phyloP scores from a whole-genome alignment of 2,888 invertebrate species.

The Elegia similella region DNA sequence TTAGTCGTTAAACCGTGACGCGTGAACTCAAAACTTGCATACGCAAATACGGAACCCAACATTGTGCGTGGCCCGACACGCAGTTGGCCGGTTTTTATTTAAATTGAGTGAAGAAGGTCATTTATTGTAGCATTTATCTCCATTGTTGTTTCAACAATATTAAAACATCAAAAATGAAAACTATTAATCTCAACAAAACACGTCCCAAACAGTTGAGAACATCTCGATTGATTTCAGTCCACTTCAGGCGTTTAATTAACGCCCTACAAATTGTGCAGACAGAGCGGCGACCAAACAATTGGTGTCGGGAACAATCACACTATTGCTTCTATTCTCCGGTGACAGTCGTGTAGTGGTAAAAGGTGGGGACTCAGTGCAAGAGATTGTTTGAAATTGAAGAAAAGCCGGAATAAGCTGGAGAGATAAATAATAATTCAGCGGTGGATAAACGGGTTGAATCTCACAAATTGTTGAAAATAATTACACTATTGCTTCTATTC shows the following conservation, averaged over 20 bases:
- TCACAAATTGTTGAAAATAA: constrained; percentile 1
- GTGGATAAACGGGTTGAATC: too few relatives aligned
- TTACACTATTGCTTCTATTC: constrained; percentile 1
- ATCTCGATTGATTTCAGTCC: constrained; percentile 1
- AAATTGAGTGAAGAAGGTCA: too few relatives aligned
- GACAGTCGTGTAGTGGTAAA: background rate
- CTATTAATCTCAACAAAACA: background rate
- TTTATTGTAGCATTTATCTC: too few relatives aligned
- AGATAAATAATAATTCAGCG: too few relatives aligned
- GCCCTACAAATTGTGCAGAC: constrained; percentile 3
- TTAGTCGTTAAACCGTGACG: too few relatives aligned
- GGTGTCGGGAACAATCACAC: constrained; percentile 2
- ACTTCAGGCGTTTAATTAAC: constrained; percentile 4
- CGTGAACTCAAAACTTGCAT: too few relatives aligned
- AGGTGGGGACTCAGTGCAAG: background rate
- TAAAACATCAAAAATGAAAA: background rate
- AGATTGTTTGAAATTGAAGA: background rate
- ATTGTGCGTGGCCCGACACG: too few relatives aligned
- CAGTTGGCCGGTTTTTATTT: too few relatives aligned
- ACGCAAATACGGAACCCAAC: too few relatives aligned
- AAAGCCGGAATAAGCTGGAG: too few relatives aligned
- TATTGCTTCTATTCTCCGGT: background rate
- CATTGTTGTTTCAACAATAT: too few relatives aligned
- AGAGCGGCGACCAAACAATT: background rate
- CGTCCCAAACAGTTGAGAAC: background rate